phyloP scores from a whole-genome alignment of 2,113 vertebrate genomes.

The Cephalopterus ornatus region DNA sequence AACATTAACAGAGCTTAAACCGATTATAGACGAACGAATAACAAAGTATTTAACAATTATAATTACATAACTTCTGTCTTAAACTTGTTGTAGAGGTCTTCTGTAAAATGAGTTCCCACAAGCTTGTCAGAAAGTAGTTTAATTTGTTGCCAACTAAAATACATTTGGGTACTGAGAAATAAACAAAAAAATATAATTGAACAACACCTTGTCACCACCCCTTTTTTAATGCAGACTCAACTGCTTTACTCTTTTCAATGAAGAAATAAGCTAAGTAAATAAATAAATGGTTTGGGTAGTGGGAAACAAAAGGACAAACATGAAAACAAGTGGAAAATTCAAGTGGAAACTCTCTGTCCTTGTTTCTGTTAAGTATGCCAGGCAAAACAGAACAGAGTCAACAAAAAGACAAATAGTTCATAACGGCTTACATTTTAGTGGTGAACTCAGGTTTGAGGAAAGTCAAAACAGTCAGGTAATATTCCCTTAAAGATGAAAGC shows the following conservation, averaged over 20 bases:
- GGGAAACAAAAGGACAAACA: not conserved
- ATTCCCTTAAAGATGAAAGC: not conserved
- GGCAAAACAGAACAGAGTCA: not conserved
- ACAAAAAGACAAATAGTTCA: not conserved
- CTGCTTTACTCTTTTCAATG: not conserved
- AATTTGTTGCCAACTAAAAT: not conserved
- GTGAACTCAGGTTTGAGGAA: not conserved
- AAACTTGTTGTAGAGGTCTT: too few species aligned
- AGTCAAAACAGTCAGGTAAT: not conserved
- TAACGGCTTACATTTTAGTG: not conserved
- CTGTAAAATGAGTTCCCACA: too few species aligned
- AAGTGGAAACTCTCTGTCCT: not conserved
- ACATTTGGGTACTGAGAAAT: not conserved
- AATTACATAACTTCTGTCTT: too few species aligned
- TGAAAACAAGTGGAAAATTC: not conserved
- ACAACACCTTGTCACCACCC: accelerated
- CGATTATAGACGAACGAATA: too few species aligned
- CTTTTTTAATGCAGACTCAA: not conserved
- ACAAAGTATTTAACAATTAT: too few species aligned
- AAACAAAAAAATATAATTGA: not conserved
- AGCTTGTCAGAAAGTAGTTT: not conserved
- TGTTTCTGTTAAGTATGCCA: not conserved
- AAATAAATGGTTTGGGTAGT: not conserved
- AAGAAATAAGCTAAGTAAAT: not conserved
- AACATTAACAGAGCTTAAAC: too few species aligned